phyloP scores from a whole-genome alignment of 2,888 invertebrate species.

The Euclidia mi region DNA sequence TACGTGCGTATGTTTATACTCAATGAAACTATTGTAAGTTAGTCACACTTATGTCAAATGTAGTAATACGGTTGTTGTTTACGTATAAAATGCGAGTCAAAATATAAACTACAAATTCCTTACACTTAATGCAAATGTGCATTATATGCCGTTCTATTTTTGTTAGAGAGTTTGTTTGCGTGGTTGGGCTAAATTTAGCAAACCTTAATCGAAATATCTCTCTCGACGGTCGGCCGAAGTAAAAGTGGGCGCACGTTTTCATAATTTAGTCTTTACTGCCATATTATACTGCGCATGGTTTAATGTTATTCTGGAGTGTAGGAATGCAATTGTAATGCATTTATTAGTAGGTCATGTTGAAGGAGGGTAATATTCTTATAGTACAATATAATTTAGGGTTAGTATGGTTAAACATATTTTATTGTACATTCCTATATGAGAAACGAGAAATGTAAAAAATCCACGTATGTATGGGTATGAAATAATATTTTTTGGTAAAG shows the following conservation, averaged over 20 bases:
- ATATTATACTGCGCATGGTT: not conserved
- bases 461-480: no score
- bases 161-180: conserved; percentile 79
- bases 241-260: conserved; percentile 61
- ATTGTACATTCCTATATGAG: no score
- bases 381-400: no score
- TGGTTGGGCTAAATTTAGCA: conserved; percentile 78
- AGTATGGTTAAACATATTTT: no score
- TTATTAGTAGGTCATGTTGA: no score
- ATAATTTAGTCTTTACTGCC: conserved; percentile 49
- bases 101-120: conserved; percentile 42
- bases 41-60: conserved; percentile 1
- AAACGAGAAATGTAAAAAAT: no score
- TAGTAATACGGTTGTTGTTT: not conserved
- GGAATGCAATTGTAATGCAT: no score
- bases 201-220: conserved; percentile 79
- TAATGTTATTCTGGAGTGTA: not conserved
- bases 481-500: no score
- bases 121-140: conserved; percentile 62
- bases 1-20: not conserved
- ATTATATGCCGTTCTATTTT: conserved; percentile 79
- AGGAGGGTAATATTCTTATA: no score
- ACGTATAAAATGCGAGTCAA: conserved; percentile 5
- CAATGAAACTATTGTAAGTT: not conserved
- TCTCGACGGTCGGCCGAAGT: conserved; percentile 65